These are phyloP conservation scores for Diacarnus erythraeanus DNA, from an alignment of 37 sponge, comb jelly and placozoan species.

Conservation along the genomic window DNA sequence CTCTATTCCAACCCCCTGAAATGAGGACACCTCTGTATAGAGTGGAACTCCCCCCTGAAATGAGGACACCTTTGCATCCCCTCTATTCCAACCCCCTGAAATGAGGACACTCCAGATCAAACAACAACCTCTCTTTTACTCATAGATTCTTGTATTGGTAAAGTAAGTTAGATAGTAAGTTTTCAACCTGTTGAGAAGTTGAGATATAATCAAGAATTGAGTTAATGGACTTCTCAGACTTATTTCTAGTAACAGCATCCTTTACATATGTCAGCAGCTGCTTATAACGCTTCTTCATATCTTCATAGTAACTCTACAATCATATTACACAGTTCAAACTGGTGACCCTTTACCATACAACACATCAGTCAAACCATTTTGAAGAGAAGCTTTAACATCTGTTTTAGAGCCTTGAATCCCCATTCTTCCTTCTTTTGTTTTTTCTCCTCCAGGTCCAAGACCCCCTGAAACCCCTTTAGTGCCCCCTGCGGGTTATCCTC, in stretches of 20 bases:
- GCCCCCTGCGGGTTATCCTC: conserved; percentile 71
- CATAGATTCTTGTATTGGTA: too few species aligned
- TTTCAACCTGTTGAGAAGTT: conserved; percentile 84
- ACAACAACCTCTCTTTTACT: too few species aligned
- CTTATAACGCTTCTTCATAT: conserved; percentile 87
- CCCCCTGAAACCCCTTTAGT: conserved; percentile 56
- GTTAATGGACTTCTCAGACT: conserved; percentile 97
- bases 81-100: too few species aligned
- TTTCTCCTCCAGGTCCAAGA: conserved; percentile 68
- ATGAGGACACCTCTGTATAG: too few species aligned
- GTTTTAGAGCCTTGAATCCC: conserved; percentile 99
- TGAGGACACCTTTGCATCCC: too few species aligned
- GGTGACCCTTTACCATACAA: neutral
- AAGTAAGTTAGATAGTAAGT: too few species aligned
- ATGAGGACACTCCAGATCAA: too few species aligned
- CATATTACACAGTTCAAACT: neutral
- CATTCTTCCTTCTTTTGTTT: conserved; percentile 93
- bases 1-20: too few species aligned
- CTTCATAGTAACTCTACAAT: conserved; percentile 66
- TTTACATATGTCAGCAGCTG: conserved; percentile 88
- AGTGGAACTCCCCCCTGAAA: too few species aligned
- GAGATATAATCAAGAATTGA: conserved; percentile 98
- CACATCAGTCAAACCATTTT: conserved; percentile 60
- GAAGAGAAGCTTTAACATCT: conserved; percentile 96
- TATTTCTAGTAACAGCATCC: conserved; percentile 94